Base-by-base conservation (phyloP, 2,113 vertebrate species). In the Taxidea taxus region DNA sequence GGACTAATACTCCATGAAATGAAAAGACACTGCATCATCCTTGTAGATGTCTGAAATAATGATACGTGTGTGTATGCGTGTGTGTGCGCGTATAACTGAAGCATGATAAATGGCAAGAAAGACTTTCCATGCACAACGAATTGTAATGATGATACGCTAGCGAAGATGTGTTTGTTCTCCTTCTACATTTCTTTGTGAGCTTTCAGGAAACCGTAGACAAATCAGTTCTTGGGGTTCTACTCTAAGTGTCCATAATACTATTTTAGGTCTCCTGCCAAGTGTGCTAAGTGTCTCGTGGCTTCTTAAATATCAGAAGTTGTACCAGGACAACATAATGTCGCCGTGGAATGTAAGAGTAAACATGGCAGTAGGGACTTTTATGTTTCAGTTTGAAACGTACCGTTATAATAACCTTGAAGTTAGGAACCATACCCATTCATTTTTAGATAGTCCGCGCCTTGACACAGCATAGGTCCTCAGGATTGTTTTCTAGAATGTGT, bases 201-300 rank as follows among this genome's bases (percentile, higher is more conserved):
- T 94, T 80, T 94, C 4, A 91, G n/a, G 77, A 97, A 92, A 93
- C 80, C 54, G 25, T 49, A 58, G 58, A 86, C 88, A 96, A 90
- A 60, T 84, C 82, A 60, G 83, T 90, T 88, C 78, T 83, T 84
- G 20, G 89, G 56, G 54, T 70, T 92, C 91, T 90, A 64, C 89
- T 90, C 16, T 81, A 95, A 96, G 49, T 62, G 89, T 37, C 87
- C 29, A 51, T 58, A 94, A 66, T 91, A 84, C 75, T 94, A 86
- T 83, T 94, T 83, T 80, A 95, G 87, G 90, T 87, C 47, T 91
- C 34, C 27, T 78, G 83, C 75, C 93, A 96, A 97, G 10, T 90
- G 31, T 75, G 85, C 82, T 47, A 95, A 78, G 78, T 95, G 78
- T 68, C 89, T 96, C 27, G 9, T 34, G 91, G n/a, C 78, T 96